Conservation (phyloP, 2,113 vertebrate species). For the Corythornis vintsioides region DNA sequence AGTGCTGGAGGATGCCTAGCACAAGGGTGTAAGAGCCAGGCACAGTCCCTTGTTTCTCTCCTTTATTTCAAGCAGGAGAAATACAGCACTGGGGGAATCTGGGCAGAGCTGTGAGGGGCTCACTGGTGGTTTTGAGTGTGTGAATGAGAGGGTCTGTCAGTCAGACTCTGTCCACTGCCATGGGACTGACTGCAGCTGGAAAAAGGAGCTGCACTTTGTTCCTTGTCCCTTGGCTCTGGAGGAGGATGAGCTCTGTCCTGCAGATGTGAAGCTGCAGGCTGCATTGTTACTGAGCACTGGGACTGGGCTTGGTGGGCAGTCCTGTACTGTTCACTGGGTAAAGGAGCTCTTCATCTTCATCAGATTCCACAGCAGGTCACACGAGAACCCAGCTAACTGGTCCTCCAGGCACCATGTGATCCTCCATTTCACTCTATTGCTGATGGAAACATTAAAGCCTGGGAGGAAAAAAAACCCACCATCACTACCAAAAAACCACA, state of each 20-base stretch:
- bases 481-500: no score
- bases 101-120: neutral
- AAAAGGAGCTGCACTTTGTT: neutral
- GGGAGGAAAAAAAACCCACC: neutral
- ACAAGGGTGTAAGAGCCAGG: neutral
- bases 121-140: neutral
- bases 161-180: neutral
- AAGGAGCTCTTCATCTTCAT: neutral
- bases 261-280: neutral
- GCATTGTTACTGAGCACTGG: rapidly evolving
- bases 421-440: neutral
- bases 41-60: neutral
- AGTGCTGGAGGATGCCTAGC: neutral
- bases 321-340: neutral
- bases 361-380: neutral
- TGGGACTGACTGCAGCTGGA: neutral
- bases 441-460: neutral
- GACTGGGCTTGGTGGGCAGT: neutral
- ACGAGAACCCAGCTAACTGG: neutral
- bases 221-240: rapidly evolving
- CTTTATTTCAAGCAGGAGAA: neutral
- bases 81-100: neutral
- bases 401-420: neutral
- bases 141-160: neutral
- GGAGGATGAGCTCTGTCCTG: neutral